Evolutionary conservation across 2,888 invertebrate species (phyloP).

Genomic region (Smittia aterrima): DNA sequence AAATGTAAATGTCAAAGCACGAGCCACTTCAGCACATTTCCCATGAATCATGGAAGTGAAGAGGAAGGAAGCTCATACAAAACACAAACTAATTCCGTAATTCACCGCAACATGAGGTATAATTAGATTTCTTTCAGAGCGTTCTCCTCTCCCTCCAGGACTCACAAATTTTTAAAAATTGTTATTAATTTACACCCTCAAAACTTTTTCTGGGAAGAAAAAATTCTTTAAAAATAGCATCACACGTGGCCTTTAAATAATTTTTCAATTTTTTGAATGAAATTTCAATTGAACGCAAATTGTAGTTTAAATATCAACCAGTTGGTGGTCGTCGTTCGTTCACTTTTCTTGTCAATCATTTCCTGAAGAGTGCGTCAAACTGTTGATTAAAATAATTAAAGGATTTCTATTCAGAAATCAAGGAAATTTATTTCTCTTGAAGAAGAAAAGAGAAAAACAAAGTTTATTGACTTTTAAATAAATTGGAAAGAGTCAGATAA

Average conservation of each 20-base stretch:
- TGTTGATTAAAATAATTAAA: not conserved
- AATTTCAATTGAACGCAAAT: not conserved
- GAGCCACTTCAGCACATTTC: conserved; percentile 12
- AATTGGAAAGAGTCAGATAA: not conserved
- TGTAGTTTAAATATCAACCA: conserved; percentile 2
- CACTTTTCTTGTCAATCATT: conserved; percentile 33
- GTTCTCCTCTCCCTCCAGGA: not conserved
- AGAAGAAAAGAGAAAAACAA: not conserved
- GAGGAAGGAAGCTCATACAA: not conserved
- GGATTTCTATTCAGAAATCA: not conserved
- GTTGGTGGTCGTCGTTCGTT: conserved; percentile 35
- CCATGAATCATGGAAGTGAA: not conserved
- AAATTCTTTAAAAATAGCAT: conserved; percentile 16
- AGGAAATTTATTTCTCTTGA: no score
- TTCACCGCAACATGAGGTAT: conserved; percentile 36
- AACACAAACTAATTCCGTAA: conserved; percentile 25
- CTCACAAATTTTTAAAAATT: not conserved
- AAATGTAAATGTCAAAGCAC: conserved; percentile 5
- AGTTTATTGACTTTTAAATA: not conserved
- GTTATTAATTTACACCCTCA: conserved; percentile 27
- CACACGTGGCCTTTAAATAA: conserved; percentile 21
- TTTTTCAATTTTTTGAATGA: conserved; percentile 1
- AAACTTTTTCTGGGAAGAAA: not conserved
- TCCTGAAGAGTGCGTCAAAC: not conserved
- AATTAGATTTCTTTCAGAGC: conserved; percentile 21